Evolutionary conservation across 2,888 invertebrate species (phyloP).

Genomic region (Rhogogaster chlorosoma): DNA sequence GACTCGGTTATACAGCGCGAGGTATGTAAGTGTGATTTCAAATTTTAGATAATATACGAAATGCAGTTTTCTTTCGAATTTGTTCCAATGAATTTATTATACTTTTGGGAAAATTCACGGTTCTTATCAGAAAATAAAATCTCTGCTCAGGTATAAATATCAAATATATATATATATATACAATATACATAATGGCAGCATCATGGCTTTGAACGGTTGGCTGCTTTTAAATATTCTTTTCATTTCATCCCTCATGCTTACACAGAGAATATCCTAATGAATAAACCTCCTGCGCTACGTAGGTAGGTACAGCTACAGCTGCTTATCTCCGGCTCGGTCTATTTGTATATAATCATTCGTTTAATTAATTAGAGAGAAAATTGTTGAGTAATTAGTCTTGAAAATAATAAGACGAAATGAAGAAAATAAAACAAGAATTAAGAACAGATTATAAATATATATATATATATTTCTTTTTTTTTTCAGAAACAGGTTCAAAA

Average conservation of each 20-base stretch:
- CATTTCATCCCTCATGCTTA: neutral
- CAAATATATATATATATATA: neutral
- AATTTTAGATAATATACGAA: too few relatives aligned
- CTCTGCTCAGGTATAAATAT: neutral
- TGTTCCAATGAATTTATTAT: too few relatives aligned
- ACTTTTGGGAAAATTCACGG: too few relatives aligned
- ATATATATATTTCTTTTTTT: too few relatives aligned
- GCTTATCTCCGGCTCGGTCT: neutral
- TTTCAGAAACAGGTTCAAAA: too few relatives aligned
- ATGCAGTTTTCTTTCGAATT: too few relatives aligned
- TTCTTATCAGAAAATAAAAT: too few relatives aligned
- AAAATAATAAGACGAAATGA: neutral
- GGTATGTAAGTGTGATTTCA: too few relatives aligned
- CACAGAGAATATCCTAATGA: neutral
- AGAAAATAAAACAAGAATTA: neutral
- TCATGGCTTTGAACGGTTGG: neutral
- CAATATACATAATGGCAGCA: neutral
- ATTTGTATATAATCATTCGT: neutral
- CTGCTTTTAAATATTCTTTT: constrained; percentile 16
- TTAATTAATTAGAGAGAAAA: neutral
- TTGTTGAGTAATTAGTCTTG: neutral
- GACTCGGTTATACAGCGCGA: too few relatives aligned
- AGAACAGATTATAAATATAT: too few relatives aligned
- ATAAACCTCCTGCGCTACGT: neutral
- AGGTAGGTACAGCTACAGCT: neutral